Percentiles rank a stretch among this genome's conserved stretches.
Evolutionary conservation across 2,797 vertebrate genomes (phyloP).

Genomic region (Pseudochaenichthys georgianus): DNA sequence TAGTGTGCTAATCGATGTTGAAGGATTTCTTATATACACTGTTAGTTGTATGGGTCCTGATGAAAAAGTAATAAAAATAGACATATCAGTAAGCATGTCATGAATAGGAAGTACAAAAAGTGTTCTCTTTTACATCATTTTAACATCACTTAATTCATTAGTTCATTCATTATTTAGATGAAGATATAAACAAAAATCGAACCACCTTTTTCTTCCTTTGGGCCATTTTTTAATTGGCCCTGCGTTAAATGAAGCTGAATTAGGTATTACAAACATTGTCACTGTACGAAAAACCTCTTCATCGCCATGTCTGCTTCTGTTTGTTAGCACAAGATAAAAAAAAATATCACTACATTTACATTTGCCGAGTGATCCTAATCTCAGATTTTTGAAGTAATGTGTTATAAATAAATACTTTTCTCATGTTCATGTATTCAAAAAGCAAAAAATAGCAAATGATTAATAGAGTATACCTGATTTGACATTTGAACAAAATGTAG

Average conservation of each 20-base stretch:
- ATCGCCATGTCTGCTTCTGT: conserved; percentile 25
- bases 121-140: not conserved
- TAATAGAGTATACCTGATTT: not conserved
- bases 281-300: not conserved
- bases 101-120: no score
- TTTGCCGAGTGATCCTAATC: conserved; percentile 4
- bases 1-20: not conserved
- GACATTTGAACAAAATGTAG: not conserved
- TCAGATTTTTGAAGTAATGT: not conserved
- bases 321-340: not conserved
- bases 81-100: no score
- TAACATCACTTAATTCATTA: no score
- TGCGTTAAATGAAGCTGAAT: not conserved
- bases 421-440: not conserved
- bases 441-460: not conserved
- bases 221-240: not conserved
- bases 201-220: not conserved
- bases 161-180: no score
- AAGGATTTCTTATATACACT: not conserved
- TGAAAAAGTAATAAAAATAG: not conserved
- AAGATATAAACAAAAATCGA: not conserved
- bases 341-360: not conserved
- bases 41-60: not conserved
- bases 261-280: not conserved
- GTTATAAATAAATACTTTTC: not conserved